These are phyloP conservation scores for Pitangus sulphuratus DNA, from an alignment of 2,797 vertebrate species.

Conservation along the genomic window DNA sequence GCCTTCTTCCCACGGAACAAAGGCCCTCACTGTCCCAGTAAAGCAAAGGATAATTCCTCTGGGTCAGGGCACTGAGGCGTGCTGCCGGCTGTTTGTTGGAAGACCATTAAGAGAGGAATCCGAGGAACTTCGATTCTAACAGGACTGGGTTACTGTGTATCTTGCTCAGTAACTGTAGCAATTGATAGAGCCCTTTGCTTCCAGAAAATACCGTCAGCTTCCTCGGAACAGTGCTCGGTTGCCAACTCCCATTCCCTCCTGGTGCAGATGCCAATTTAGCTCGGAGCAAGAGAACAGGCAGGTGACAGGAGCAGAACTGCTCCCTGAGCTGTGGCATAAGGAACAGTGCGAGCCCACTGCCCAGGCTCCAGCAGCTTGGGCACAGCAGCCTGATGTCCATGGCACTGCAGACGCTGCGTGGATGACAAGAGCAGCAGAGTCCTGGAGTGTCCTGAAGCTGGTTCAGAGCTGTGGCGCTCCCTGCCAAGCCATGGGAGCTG, in stretches of 20 bases:
- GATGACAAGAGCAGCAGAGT: neutral
- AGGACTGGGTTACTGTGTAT: neutral
- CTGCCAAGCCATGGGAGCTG: neutral
- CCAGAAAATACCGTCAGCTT: neutral
- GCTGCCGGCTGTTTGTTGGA: neutral
- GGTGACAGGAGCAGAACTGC: neutral
- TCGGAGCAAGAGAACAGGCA: neutral
- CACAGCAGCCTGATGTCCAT: neutral
- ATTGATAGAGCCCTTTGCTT: neutral
- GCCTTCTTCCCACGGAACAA: neutral
- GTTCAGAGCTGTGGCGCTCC: neutral
- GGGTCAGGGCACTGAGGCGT: neutral
- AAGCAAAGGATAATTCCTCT: neutral
- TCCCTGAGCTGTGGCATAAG: rapidly evolving
- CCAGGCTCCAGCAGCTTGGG: neutral
- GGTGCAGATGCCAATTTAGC: neutral
- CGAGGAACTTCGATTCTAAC: neutral
- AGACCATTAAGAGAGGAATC: neutral
- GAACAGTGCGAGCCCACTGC: neutral
- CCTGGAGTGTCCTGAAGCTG: neutral
- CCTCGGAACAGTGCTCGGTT: neutral
- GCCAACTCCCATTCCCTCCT: neutral
- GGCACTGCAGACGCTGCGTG: neutral
- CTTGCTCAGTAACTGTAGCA: neutral
- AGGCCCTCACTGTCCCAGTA: neutral